These are phyloP conservation scores for Steinernema scapterisci DNA, from an alignment of 2,888 invertebrate species.

Conservation along the genomic window DNA sequence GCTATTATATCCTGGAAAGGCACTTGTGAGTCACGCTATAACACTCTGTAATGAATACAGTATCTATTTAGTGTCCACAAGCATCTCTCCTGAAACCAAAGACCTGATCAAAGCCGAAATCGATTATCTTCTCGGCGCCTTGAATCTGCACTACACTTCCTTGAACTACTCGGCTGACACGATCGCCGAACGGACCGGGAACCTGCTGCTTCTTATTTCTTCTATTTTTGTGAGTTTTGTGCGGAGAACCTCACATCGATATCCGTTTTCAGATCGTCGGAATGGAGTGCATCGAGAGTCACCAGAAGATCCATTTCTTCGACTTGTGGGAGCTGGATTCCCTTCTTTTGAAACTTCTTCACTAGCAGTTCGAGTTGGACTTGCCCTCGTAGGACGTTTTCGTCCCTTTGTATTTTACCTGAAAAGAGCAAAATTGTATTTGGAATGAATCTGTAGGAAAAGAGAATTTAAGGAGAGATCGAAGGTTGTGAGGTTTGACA, in stretches of 20 bases:
- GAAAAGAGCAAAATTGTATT: no score
- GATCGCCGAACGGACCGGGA: constrained; percentile 52
- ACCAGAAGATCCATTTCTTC: constrained; percentile 57
- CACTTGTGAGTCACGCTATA: constrained; percentile 38
- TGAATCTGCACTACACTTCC: constrained; percentile 12
- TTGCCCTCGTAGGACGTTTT: neutral
- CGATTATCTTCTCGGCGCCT: constrained; percentile 38
- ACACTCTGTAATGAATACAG: neutral
- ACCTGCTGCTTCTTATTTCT: constrained; percentile 51
- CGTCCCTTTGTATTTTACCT: neutral
- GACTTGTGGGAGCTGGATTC: constrained; percentile 57
- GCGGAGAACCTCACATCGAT: neutral
- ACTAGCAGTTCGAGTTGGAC: neutral
- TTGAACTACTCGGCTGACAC: constrained; percentile 11
- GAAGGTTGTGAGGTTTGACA: no score
- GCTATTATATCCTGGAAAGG: constrained; percentile 52
- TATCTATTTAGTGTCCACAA: constrained; percentile 42
- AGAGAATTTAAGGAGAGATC: no score
- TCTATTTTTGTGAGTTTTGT: constrained; percentile 48
- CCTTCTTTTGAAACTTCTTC: constrained; percentile 45
- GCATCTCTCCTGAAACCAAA: constrained; percentile 44
- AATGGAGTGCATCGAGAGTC: constrained; percentile 55
- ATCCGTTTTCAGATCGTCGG: constrained; percentile 45
- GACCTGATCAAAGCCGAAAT: constrained; percentile 47
- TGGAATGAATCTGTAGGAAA: no score